These are phyloP conservation scores for Hydrochoerus hydrochaeris DNA, from an alignment of 2,113 vertebrate genomes.

Conservation along the genomic window DNA sequence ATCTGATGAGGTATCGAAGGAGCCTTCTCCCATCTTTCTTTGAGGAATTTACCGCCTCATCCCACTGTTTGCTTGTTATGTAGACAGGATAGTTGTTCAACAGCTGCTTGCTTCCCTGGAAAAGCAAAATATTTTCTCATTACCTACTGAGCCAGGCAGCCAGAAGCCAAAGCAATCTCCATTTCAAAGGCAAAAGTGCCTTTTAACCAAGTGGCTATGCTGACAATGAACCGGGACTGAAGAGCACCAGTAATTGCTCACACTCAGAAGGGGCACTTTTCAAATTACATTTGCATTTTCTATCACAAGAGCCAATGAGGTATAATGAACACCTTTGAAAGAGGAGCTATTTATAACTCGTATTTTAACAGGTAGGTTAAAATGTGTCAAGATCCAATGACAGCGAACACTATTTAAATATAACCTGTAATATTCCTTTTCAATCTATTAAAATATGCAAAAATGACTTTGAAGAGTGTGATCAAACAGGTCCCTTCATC, in stretches of 20 bases:
- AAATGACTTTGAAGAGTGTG: conserved; percentile 84
- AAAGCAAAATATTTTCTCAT: conserved; percentile 79
- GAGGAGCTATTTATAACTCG: conserved; percentile 83
- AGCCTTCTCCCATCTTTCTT: conserved; percentile 98
- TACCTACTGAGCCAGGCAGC: conserved; percentile 76
- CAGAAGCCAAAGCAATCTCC: conserved; percentile 65
- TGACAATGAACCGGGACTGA: conserved; percentile 74
- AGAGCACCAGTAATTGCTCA: conserved; percentile 78
- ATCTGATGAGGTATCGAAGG: conserved; percentile 99
- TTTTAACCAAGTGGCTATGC: conserved; percentile 63
- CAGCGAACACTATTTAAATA: conserved; percentile 84
- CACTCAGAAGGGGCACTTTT: conserved; percentile 79
- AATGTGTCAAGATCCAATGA: conserved; percentile 84
- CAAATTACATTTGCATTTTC: conserved; percentile 86
- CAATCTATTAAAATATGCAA: conserved; percentile 84
- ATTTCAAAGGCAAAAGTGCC: conserved; percentile 73
- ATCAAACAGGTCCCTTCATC: conserved; percentile 85
- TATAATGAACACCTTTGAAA: conserved; percentile 79
- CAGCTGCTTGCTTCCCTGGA: conserved; percentile 98
- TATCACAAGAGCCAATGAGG: conserved; percentile 80
- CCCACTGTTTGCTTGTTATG: conserved; percentile 99
- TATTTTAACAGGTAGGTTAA: conserved; percentile 83
- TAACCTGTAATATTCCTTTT: conserved; percentile 82
- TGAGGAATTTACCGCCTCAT: conserved; percentile 98
- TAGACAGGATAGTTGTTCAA: conserved; percentile 99